Percentiles rank a stretch among this genome's conserved stretches.
These are phyloP conservation scores for Trachelipus rathkii DNA, from an alignment of 1,140 invertebrate genomes.

Conservation along the genomic window DNA sequence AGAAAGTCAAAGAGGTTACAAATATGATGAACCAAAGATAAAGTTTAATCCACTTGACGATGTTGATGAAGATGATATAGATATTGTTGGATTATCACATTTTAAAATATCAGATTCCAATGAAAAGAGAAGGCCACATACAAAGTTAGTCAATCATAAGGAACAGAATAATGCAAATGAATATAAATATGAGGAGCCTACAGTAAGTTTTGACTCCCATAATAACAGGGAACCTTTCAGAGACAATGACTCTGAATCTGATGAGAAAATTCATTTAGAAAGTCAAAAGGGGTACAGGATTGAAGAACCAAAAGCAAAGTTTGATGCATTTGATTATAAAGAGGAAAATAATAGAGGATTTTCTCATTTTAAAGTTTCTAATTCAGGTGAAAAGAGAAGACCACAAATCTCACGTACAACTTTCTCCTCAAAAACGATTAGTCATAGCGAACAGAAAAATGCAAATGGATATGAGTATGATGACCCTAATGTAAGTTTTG, in stretches of 20 bases:
- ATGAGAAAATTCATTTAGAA: background rate
- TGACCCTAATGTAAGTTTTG: no score
- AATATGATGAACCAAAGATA: constrained; percentile 3
- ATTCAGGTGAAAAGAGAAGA: no score
- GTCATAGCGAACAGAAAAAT: no score
- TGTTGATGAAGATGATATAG: background rate
- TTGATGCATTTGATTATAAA: background rate
- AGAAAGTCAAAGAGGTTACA: background rate
- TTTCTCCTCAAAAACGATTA: no score
- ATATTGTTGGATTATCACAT: background rate
- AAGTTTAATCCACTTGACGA: background rate
- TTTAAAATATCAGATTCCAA: background rate
- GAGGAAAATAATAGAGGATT: background rate
- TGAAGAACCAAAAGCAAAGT: background rate
- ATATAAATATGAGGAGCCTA: background rate
- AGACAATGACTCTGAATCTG: background rate
- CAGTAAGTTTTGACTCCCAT: background rate
- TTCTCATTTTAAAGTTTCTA: no score
- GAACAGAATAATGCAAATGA: background rate
- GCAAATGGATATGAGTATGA: no score
- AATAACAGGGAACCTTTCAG: background rate
- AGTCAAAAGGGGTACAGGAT: background rate
- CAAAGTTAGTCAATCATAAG: no score
- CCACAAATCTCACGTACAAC: no score
- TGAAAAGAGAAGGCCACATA: background rate